Evolutionary conservation across 2,797 vertebrate genomes (phyloP), one percentile per base, ranked within the genome.

Genomic region (Garrulus glandarius): DNA sequence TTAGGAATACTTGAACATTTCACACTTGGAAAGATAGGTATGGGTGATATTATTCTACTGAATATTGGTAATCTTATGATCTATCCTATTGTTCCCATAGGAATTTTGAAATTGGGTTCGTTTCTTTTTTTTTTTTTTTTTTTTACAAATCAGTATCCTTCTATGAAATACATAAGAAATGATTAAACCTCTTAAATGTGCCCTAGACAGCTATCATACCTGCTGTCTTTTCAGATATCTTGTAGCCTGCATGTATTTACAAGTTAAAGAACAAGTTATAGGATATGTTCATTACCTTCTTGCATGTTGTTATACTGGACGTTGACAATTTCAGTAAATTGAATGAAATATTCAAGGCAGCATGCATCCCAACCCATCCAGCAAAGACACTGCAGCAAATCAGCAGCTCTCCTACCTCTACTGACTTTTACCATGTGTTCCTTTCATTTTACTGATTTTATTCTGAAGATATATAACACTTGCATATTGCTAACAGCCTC

Each of bases 401-500:
- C 84, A 88, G 68, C 72, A 96, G 60, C 77, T 72, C 63, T 96
- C 57, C 93, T 88, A 71, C 67, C 49, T 94, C 79, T 41, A 15
- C 39, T 85, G 75, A 68, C 87, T 95, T 96, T 96, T 89, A 96
- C 46, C 65, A 86, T 61, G 55, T 86, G 94, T 80, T 97, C 85
- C 80, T 96, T 97, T 79, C 50, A 81, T 96, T 93, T 95, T 41
- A 52, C 59, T 96, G 87, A 85, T 94, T 97, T 96, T 97, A 90
- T 89, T 95, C 76, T 69, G 50, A 87, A 95, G 59, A 70, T 93
- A 84, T 84, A 95, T 96, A 97, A 89, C 77, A 78, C 50, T 92
- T 96, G 92, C 68, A 70, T 63, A 69, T 92, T 87, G 67, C 69
- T 95, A 92, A 86, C 13, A 86, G 57, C 63, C 65, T 94, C 26